Evolutionary conservation across 2,888 invertebrate genomes (phyloP).

Genomic region (Drosophila eohydei): DNA sequence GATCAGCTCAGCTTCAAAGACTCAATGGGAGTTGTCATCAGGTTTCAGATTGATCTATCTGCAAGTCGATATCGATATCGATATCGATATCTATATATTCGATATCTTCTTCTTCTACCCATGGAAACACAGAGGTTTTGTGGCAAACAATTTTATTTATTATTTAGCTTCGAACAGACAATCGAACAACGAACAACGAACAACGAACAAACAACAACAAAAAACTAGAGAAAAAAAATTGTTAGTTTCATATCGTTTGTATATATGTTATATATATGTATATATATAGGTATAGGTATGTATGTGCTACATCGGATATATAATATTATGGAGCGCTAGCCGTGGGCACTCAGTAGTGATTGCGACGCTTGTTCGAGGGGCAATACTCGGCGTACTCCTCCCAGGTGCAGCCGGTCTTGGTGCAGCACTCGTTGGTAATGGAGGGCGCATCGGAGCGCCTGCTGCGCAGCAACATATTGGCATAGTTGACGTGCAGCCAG

Average conservation of each 20-base stretch:
- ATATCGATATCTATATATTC: too few relatives aligned
- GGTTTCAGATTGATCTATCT: too few relatives aligned
- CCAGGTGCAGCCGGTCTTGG: conserved; percentile 87
- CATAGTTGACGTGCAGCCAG: conserved; percentile 83
- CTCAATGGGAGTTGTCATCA: too few relatives aligned
- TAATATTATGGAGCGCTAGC: conserved; percentile 2
- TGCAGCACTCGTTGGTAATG: conserved; percentile 88
- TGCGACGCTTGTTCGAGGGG: conserved; percentile 86
- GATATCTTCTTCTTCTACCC: too few relatives aligned
- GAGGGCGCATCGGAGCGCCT: conserved; percentile 81
- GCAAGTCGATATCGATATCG: too few relatives aligned
- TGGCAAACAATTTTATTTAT: conserved; percentile 46
- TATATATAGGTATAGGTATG: not conserved
- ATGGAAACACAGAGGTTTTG: not conserved
- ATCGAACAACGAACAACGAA: conserved; percentile 14
- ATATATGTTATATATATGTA: not conserved
- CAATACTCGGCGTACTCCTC: conserved; percentile 89
- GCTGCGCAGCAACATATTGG: conserved; percentile 81
- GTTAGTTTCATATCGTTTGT: not conserved
- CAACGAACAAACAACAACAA: conserved; percentile 9
- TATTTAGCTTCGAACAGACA: conserved; percentile 39
- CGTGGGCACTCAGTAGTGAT: conserved; percentile 70
- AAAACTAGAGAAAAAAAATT: conserved; percentile 14
- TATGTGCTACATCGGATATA: not conserved
- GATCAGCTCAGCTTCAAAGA: too few relatives aligned